Conservation (phyloP, 2,888 invertebrate species). For the Pollenia angustigena region DNA sequence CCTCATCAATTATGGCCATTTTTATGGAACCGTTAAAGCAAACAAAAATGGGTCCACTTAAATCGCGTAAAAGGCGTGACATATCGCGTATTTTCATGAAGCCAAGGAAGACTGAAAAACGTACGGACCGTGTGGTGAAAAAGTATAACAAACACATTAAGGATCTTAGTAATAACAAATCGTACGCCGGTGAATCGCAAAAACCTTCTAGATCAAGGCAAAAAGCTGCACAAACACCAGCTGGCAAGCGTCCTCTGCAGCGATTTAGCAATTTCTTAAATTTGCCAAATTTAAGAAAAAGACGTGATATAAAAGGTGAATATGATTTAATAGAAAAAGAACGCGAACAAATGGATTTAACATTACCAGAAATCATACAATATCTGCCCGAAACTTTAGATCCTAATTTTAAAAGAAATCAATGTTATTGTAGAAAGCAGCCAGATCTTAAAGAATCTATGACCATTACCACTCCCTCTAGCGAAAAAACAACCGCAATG, state of each 20-base stretch:
- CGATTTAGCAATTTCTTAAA: constrained; percentile 39
- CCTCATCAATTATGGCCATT: constrained; percentile 48
- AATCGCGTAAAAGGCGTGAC: constrained; percentile 78
- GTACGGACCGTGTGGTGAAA: constrained; percentile 78
- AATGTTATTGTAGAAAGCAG: constrained; percentile 77
- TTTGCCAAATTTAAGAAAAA: constrained; percentile 39
- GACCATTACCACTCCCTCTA: neutral
- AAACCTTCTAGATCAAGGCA: neutral
- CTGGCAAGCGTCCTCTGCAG: constrained; percentile 36
- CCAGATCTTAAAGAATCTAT: neutral
- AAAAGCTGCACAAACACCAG: neutral
- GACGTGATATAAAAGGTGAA: constrained; percentile 83
- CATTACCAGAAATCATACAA: constrained; percentile 83
- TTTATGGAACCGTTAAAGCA: constrained; percentile 45
- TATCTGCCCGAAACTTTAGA: constrained; percentile 82
- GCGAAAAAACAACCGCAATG: neutral
- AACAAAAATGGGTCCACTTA: neutral
- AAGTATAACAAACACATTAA: constrained; percentile 78
- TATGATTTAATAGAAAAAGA: constrained; percentile 81
- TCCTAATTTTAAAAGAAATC: constrained; percentile 80
- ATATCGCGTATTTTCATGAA: constrained; percentile 76
- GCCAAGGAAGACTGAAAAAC: constrained; percentile 75
- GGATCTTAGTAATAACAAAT: neutral
- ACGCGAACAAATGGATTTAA: constrained; percentile 78
- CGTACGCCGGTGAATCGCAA: neutral